phyloP scores from a whole-genome alignment of 2,797 vertebrate genomes.

The Passerculus sandwichensis region DNA sequence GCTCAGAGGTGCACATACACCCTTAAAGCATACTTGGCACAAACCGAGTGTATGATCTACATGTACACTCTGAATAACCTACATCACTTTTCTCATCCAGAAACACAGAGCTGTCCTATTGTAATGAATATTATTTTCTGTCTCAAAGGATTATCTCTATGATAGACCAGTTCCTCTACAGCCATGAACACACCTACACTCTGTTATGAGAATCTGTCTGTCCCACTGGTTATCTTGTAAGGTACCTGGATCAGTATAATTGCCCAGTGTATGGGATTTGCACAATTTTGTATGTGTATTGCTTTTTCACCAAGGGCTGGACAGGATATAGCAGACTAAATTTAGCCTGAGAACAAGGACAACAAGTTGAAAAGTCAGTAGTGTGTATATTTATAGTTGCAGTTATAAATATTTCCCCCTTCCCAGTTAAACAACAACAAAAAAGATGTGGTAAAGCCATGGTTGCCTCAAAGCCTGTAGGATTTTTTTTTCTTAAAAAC shows the following conservation, averaged over 20 bases:
- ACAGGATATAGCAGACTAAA: constrained; percentile 55
- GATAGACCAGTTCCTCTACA: background rate
- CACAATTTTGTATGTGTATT: background rate
- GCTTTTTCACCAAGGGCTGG: background rate
- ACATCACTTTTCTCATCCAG: background rate
- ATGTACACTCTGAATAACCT: background rate
- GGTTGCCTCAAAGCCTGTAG: background rate
- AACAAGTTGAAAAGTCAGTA: constrained; percentile 57
- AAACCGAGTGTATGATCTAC: background rate
- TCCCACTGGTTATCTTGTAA: background rate
- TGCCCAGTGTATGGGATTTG: background rate
- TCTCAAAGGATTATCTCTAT: accelerated
- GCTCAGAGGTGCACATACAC: background rate
- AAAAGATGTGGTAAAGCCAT: background rate
- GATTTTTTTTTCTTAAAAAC: constrained; percentile 10
- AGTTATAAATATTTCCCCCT: constrained; percentile 53
- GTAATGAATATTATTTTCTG: background rate
- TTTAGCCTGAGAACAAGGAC: constrained; percentile 52
- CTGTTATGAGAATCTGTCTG: background rate
- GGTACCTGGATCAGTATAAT: background rate
- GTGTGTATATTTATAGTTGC: constrained; percentile 42
- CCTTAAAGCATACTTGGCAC: background rate
- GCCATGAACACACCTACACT: background rate
- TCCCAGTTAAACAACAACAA: background rate
- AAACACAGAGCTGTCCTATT: background rate